Evolutionary conservation across 2,888 invertebrate genomes (phyloP).

Genomic region (Pyrochroa serraticornis): DNA sequence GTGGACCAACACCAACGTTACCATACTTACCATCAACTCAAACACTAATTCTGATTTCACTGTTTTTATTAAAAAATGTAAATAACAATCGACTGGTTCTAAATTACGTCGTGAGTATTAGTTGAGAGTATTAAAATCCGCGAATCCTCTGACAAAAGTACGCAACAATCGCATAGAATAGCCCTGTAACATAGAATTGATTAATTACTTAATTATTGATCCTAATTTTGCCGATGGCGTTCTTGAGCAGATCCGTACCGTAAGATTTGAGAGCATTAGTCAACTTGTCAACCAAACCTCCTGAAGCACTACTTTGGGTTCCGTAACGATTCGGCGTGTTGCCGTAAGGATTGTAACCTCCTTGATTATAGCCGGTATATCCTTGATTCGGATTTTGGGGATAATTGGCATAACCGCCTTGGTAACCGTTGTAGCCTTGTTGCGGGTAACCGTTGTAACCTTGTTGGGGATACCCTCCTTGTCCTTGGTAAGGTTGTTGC

Average conservation of each 20-base stretch:
- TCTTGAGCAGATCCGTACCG: slow-evolving; percentile 55
- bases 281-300: slow-evolving; percentile 47
- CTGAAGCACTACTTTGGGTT: slow-evolving; percentile 29
- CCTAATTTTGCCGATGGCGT: slow-evolving; percentile 44
- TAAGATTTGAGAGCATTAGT: slow-evolving; percentile 51
- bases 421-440: slow-evolving; percentile 34
- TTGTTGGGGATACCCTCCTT: slow-evolving; percentile 35
- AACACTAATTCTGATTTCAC: no score
- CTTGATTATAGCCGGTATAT: slow-evolving; percentile 30
- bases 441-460: slow-evolving; percentile 40
- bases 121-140: slow-evolving; percentile 9
- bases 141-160: slow-evolving; percentile 35
- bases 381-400: slow-evolving; percentile 20
- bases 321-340: slow-evolving; percentile 27
- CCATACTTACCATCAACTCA: slow-evolving; percentile 13
- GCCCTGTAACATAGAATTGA: slow-evolving; percentile 53
- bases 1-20: slow-evolving; percentile 29
- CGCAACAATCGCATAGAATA: slow-evolving; percentile 53
- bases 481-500: slow-evolving; percentile 22
- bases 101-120: background rate
- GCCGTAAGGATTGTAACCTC: slow-evolving; percentile 37
- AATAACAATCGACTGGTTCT: slow-evolving; percentile 6
- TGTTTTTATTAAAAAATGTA: slow-evolving; percentile 16
- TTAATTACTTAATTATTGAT: slow-evolving; percentile 20
- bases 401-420: slow-evolving; percentile 31